A percentile compares a stretch with the other conserved stretches of the same genome.
Conservation (phyloP, 2,888 invertebrate genomes). For the Dioctria rufipes region DNA sequence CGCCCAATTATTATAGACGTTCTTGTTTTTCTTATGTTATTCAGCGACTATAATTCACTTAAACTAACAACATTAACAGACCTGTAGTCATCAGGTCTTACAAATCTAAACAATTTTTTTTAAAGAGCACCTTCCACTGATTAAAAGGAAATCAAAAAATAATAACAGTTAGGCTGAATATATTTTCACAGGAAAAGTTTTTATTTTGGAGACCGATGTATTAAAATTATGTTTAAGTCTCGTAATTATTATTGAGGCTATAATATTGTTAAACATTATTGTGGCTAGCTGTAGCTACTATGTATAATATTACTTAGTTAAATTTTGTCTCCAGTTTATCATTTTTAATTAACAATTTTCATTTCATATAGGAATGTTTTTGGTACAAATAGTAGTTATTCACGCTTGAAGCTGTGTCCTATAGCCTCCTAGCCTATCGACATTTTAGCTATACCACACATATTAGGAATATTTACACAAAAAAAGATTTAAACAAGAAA, state of each 20-base stretch:
- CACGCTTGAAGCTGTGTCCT: not conserved
- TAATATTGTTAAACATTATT: conserved; percentile 1
- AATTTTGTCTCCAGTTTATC: conserved; percentile 13
- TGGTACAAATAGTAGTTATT: conserved; percentile 28
- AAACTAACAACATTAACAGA: not conserved
- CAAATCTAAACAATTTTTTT: too few relatives aligned
- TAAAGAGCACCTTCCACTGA: conserved; percentile 7
- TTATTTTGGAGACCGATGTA: conserved; percentile 1
- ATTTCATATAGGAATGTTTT: conserved; percentile 27
- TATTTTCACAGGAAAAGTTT: conserved; percentile 6
- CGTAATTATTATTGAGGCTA: not conserved
- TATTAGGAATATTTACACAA: conserved; percentile 21
- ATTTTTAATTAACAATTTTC: conserved; percentile 1
- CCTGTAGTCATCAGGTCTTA: not conserved
- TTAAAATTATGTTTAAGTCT: not conserved
- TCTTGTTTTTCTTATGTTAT: not conserved
- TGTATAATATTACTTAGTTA: not conserved
- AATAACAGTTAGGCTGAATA: not conserved
- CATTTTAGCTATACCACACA: not conserved
- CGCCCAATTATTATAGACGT: not conserved
- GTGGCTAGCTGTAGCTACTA: conserved; percentile 28
- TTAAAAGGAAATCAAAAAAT: conserved; percentile 11
- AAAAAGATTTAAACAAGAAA: conserved; percentile 7
- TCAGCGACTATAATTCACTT: not conserved
- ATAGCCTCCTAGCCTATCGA: not conserved